phyloP scores from a whole-genome alignment of 2,113 vertebrate genomes.

The Hylia prasina region DNA sequence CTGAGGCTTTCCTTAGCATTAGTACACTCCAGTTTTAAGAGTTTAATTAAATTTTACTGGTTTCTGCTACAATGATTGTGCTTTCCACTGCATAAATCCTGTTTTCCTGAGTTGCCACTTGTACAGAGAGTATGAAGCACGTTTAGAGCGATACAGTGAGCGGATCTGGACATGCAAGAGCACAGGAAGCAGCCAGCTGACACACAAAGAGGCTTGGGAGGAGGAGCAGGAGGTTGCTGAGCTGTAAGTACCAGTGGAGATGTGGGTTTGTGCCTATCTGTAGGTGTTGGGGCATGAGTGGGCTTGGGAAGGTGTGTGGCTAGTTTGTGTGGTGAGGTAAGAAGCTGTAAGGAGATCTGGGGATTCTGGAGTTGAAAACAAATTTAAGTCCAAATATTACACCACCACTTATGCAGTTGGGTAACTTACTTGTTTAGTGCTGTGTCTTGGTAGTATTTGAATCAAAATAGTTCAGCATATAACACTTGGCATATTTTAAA shows the following conservation, averaged over 20 bases:
- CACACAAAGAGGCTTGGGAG: constrained; percentile 97
- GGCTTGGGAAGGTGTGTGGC: background rate
- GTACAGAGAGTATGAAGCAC: constrained; percentile 91
- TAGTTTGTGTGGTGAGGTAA: background rate
- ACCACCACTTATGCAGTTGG: background rate
- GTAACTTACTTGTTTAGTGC: background rate
- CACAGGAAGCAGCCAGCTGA: constrained; percentile 95
- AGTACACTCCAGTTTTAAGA: background rate
- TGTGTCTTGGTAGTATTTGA: background rate
- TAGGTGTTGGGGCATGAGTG: background rate
- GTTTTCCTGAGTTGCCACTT: constrained; percentile 80
- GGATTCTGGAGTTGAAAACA: background rate
- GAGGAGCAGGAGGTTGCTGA: constrained; percentile 98
- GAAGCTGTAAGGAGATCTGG: background rate
- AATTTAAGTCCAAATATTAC: background rate
- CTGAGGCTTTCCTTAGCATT: background rate
- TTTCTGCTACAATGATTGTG: background rate
- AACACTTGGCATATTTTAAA: background rate
- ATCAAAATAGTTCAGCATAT: background rate
- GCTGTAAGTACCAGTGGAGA: constrained; percentile 82
- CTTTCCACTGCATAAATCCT: background rate
- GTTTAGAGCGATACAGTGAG: constrained; percentile 85
- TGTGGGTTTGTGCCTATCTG: background rate
- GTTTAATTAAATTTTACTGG: background rate
- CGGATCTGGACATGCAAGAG: constrained; percentile 98